These are phyloP conservation scores for Apocrypta bakeri DNA, from an alignment of 1,140 invertebrate species.

Conservation along the genomic window DNA sequence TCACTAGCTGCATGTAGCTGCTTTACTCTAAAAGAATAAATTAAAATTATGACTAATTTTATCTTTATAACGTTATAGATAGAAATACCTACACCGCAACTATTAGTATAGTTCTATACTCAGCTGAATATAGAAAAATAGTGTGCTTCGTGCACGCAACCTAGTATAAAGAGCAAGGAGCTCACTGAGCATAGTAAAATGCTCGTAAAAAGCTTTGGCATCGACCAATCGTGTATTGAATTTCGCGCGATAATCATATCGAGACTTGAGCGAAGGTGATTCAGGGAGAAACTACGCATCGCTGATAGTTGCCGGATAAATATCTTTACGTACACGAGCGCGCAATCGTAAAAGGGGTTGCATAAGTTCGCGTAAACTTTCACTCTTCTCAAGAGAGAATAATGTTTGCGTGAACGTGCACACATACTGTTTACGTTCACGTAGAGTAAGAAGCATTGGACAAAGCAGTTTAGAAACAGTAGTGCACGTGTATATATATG, in stretches of 20 bases:
- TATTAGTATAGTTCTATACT: too few species aligned
- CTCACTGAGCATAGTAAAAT: too few species aligned
- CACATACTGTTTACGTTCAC: too few species aligned
- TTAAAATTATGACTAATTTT: too few species aligned
- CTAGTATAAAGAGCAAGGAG: conserved; percentile 18
- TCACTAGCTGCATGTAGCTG: too few species aligned
- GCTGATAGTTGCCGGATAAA: not conserved
- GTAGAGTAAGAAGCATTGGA: not conserved
- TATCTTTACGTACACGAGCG: not conserved
- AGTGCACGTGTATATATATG: too few species aligned
- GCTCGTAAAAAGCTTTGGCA: not conserved
- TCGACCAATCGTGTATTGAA: too few species aligned
- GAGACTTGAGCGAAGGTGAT: not conserved
- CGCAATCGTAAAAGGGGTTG: not conserved
- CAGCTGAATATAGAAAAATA: too few species aligned
- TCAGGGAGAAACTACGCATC: not conserved
- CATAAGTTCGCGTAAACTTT: not conserved
- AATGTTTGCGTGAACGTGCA: not conserved
- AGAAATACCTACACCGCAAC: too few species aligned
- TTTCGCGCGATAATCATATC: not conserved
- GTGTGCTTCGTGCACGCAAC: conserved; percentile 13
- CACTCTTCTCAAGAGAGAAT: not conserved
- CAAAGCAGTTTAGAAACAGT: not conserved
- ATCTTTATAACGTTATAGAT: too few species aligned
- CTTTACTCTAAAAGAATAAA: too few species aligned